These are phyloP conservation scores for Aplocera efformata DNA, from an alignment of 2,888 invertebrate species.

Conservation along the genomic window DNA sequence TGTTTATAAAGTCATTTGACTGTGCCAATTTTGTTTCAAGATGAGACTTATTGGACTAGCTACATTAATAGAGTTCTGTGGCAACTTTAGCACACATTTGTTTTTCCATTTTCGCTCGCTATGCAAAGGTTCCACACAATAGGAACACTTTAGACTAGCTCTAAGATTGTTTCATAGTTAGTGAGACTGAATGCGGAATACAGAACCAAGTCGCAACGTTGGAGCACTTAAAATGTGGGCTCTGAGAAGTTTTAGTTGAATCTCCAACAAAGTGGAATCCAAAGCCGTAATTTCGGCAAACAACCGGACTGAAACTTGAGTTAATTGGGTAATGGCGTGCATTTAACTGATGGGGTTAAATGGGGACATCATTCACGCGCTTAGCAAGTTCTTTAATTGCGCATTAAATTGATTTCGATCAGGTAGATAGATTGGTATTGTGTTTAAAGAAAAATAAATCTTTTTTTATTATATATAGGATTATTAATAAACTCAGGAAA, in stretches of 20 bases:
- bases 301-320: conserved; percentile 10
- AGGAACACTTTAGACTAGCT: conserved; percentile 40
- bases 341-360: conserved; percentile 14
- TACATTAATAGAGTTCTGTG: conserved; percentile 5
- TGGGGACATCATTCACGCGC: conserved; percentile 6
- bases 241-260: conserved; percentile 16
- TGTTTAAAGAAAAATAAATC: no score
- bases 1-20: no score
- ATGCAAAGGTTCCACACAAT: conserved; percentile 49
- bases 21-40: no score
- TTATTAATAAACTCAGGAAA: no score
- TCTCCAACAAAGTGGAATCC: conserved; percentile 8
- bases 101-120: conserved; percentile 37
- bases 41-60: conserved; percentile 8
- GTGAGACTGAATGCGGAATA: conserved; percentile 18
- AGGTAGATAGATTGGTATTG: no score
- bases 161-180: conserved; percentile 22
- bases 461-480: no score
- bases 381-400: conserved; percentile 5
- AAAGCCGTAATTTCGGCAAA: conserved; percentile 18
- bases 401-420: neutral
- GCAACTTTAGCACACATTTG: conserved; percentile 37
- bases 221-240: conserved; percentile 20
- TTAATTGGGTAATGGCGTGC: conserved; percentile 25
- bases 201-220: conserved; percentile 1